Evolutionary conservation across 2,797 vertebrate genomes (phyloP).

Genomic region (Nasua narica): DNA sequence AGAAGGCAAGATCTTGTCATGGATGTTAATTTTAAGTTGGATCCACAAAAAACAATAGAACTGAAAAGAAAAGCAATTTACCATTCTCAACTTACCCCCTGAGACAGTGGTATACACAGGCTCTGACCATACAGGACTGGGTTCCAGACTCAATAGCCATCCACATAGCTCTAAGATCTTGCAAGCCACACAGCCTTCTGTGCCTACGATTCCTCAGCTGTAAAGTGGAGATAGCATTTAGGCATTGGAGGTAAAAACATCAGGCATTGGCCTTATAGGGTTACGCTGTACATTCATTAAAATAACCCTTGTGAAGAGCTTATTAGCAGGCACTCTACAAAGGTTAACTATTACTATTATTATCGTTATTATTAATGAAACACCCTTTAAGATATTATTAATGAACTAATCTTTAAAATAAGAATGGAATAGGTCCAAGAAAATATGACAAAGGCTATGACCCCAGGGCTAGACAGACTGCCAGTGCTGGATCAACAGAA

Average conservation of each 20-base stretch:
- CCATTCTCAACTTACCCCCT: neutral
- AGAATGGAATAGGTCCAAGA: neutral
- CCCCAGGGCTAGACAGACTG: neutral
- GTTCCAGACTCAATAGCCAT: neutral
- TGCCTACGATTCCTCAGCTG: neutral
- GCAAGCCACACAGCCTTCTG: neutral
- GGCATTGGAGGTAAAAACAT: neutral
- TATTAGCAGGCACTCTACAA: constrained; percentile 20
- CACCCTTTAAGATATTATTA: neutral
- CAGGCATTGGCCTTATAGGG: neutral
- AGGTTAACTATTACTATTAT: neutral
- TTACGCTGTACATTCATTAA: neutral
- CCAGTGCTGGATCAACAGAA: neutral
- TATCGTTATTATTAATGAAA: neutral
- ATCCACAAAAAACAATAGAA: neutral
- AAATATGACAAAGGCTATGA: neutral
- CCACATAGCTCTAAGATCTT: neutral
- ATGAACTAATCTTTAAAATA: constrained; percentile 27
- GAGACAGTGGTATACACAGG: neutral
- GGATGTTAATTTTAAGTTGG: neutral
- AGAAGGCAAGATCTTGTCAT: neutral
- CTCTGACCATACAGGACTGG: neutral
- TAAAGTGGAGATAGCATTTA: neutral
- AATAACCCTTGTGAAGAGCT: neutral
- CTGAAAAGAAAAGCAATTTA: neutral